Percentiles rank a stretch among this genome's conserved stretches.
These are phyloP conservation scores for Benitochromis conjunctus DNA, from an alignment of 2,113 vertebrate species.

Conservation along the genomic window DNA sequence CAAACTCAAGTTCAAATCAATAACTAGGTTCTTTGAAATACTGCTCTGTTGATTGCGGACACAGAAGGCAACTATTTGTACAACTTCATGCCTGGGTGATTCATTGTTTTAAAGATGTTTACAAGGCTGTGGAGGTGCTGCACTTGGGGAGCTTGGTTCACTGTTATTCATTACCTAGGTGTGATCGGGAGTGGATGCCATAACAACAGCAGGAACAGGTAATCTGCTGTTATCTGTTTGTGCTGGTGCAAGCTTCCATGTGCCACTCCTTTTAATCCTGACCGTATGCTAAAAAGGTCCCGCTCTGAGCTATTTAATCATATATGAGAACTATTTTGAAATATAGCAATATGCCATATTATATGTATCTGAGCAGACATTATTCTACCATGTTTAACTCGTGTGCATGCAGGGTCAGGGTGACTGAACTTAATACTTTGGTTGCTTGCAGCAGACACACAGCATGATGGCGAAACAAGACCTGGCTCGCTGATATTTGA, in stretches of 20 bases:
- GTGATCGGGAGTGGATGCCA: not conserved
- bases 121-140: not conserved
- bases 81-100: not conserved
- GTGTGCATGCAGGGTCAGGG: not conserved
- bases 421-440: not conserved
- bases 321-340: not conserved
- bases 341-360: not conserved
- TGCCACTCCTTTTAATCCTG: conserved; percentile 17
- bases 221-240: conserved; percentile 42
- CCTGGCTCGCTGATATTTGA: conserved; percentile 2
- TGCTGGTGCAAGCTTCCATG: not conserved
- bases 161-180: conserved; percentile 67
- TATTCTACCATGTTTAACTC: not conserved
- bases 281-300: not conserved
- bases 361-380: not conserved
- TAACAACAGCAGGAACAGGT: conserved; percentile 40
- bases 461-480: not conserved
- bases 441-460: not conserved
- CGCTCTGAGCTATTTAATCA: not conserved
- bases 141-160: not conserved
- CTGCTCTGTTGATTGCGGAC: not conserved
- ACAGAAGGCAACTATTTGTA: not conserved
- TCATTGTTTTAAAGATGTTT: conserved; percentile 22
- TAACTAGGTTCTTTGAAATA: not conserved
- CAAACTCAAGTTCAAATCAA: not conserved